A percentile compares a stretch with the other conserved stretches of the same genome.
phyloP scores from a whole-genome alignment of 2,888 invertebrate genomes.

The Nymphalis polychloros region DNA sequence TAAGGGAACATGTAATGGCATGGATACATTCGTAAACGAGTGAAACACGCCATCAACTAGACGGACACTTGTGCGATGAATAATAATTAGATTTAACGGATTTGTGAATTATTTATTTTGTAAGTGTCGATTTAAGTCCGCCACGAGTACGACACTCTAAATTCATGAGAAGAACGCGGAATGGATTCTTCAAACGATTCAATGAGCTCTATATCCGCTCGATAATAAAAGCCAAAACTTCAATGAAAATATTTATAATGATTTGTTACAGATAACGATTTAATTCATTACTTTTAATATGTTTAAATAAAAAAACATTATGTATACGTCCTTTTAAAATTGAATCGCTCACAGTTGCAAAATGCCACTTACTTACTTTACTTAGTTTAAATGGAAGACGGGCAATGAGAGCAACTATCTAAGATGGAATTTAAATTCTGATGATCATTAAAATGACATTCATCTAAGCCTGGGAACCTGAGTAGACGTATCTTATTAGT shows the following conservation, averaged over 20 bases:
- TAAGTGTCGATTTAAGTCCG: slow-evolving; percentile 1
- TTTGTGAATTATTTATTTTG: slow-evolving; percentile 32
- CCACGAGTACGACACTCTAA: not conserved
- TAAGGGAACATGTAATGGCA: slow-evolving; percentile 18
- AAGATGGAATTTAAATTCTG: not conserved
- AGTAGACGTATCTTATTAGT: not conserved
- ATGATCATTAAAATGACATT: slow-evolving; percentile 1
- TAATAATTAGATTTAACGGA: slow-evolving; percentile 64
- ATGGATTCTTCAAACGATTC: not conserved
- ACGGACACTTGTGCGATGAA: slow-evolving; percentile 47
- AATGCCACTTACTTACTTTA: not conserved
- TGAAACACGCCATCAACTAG: slow-evolving; percentile 38
- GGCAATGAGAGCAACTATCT: not conserved
- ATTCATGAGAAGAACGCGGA: not conserved
- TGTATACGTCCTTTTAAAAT: not conserved
- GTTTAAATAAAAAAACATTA: no score
- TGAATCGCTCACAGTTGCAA: not conserved
- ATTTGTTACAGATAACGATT: no score
- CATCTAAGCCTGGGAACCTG: not conserved
- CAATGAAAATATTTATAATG: no score
- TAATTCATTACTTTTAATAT: no score
- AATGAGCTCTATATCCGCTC: not conserved
- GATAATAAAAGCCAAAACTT: not conserved
- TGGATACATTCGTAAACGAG: slow-evolving; percentile 21
- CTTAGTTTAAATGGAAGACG: not conserved